Evolutionary conservation across 2,113 vertebrate genomes (phyloP), one percentile per base, ranked within the genome.

Genomic region (Shinisaurus crocodilurus): DNA sequence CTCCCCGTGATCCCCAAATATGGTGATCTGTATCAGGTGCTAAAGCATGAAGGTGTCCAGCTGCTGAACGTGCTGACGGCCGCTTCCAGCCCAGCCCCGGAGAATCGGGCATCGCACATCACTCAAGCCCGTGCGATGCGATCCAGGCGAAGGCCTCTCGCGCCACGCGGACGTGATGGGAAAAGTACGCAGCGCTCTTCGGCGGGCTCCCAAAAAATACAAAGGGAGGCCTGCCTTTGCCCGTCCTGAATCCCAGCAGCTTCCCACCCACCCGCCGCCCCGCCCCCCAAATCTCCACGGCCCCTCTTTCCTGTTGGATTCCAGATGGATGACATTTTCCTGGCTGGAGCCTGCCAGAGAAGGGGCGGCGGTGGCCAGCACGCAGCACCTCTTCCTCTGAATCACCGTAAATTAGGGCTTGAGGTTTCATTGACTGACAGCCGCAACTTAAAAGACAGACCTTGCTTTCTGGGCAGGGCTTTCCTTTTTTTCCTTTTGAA

Each of bases 151-250:
- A 85, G 43, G 43, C 90, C 92, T 45, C 96, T 97, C 96, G 95
- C n/a, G n/a, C 96, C 97, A 95, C 94, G 92, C 82, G 76, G 89
- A 48, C 94, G 88, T 89, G 95, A 95, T 98, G 98, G 98, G 98
- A 98, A 98, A 95, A 96, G 94, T 93, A 94, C 96, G 95, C 97
- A 97, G 96, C 95, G 97, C 95, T 97, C 97, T 98, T 98, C 95
- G 79, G 93, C 77, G 95, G 94, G 92, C 94, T 95, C 96, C 89
- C 57, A 48, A 32, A 25, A 74, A 89, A 74, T 23, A 5, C 67
- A 89, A 60, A 75, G 25, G 10, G 54, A 83, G 63, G 82, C 72
- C 32, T 82, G 65, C 43, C 12, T 34, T 63, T 16, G 57, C 32
- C 48, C 48, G 27, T 32, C 54, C 45, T 25, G 9, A 50, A 54